These are phyloP conservation scores for Euplexia lucipara DNA, from an alignment of 2,888 invertebrate genomes.

Conservation along the genomic window DNA sequence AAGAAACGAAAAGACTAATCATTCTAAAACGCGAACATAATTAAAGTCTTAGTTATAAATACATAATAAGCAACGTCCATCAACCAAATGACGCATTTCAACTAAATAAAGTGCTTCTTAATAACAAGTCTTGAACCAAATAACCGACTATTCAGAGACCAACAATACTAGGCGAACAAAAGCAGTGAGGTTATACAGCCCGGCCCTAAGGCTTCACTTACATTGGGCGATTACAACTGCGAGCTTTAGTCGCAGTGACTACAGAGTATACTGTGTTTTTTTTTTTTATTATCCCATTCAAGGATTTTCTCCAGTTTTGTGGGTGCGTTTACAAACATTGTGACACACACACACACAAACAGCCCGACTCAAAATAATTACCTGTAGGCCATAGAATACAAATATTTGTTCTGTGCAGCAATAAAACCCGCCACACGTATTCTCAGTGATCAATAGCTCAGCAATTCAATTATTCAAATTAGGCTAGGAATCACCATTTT, in stretches of 20 bases:
- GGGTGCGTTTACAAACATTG: too few relatives aligned
- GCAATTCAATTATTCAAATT: too few relatives aligned
- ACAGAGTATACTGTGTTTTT: too few relatives aligned
- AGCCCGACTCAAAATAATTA: too few relatives aligned
- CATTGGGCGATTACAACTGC: background rate
- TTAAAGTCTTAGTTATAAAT: slow-evolving; percentile 24
- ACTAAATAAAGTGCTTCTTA: slow-evolving; percentile 34
- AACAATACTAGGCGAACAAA: slow-evolving; percentile 46
- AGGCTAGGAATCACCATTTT: too few relatives aligned
- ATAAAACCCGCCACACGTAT: too few relatives aligned
- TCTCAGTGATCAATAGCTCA: too few relatives aligned
- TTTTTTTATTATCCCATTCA: too few relatives aligned
- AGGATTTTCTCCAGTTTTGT: too few relatives aligned
- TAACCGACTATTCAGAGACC: slow-evolving; percentile 36
- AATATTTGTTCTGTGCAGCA: too few relatives aligned
- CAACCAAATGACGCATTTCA: slow-evolving; percentile 40
- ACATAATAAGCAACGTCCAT: slow-evolving; percentile 22
- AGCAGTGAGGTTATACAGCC: slow-evolving; percentile 17
- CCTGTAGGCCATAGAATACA: too few relatives aligned
- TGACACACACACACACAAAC: too few relatives aligned
- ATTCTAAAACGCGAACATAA: background rate
- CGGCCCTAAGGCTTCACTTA: background rate
- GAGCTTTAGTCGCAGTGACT: background rate
- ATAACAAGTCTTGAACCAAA: slow-evolving; percentile 40
- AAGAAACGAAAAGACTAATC: background rate